Conservation (phyloP, 2,888 invertebrate species). For the Helobdella robusta region DNA sequence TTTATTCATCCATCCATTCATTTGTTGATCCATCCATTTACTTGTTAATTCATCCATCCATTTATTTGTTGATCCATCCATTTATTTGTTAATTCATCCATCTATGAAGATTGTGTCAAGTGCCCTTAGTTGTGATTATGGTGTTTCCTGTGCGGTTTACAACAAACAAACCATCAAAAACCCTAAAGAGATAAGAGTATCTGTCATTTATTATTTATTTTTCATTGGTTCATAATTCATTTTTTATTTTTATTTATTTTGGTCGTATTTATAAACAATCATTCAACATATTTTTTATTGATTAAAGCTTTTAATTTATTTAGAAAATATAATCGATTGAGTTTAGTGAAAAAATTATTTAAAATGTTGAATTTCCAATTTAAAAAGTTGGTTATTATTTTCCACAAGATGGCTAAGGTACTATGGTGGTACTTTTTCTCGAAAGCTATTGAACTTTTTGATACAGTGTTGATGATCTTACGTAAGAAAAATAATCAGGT, state of each 20-base stretch:
- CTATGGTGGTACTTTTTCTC: slow-evolving; percentile 49
- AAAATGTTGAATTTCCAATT: too few relatives aligned
- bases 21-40: too few relatives aligned
- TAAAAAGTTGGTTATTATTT: too few relatives aligned
- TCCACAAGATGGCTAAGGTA: slow-evolving; percentile 43
- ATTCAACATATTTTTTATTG: not conserved
- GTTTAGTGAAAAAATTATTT: not conserved
- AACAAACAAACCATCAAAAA: slow-evolving; percentile 39
- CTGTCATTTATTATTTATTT: slow-evolving; percentile 21
- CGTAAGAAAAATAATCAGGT: slow-evolving; percentile 68
- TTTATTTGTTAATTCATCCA: too few relatives aligned
- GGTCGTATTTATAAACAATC: not conserved
- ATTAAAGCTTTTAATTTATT: too few relatives aligned
- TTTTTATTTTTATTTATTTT: not conserved
- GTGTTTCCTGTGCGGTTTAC: slow-evolving; percentile 41
- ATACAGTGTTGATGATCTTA: slow-evolving; percentile 68
- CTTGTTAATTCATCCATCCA: too few relatives aligned
- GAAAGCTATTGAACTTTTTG: slow-evolving; percentile 48
- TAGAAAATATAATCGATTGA: not conserved
- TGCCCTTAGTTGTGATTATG: slow-evolving; percentile 41
- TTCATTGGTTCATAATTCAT: not conserved
- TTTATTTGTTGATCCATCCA: too few relatives aligned
- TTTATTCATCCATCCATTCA: too few relatives aligned
- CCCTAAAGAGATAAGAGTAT: slow-evolving; percentile 43
- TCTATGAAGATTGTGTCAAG: slow-evolving; percentile 43